Evolutionary conservation across 2,113 vertebrate species (phyloP).

Genomic region (Eudorcas thomsonii): DNA sequence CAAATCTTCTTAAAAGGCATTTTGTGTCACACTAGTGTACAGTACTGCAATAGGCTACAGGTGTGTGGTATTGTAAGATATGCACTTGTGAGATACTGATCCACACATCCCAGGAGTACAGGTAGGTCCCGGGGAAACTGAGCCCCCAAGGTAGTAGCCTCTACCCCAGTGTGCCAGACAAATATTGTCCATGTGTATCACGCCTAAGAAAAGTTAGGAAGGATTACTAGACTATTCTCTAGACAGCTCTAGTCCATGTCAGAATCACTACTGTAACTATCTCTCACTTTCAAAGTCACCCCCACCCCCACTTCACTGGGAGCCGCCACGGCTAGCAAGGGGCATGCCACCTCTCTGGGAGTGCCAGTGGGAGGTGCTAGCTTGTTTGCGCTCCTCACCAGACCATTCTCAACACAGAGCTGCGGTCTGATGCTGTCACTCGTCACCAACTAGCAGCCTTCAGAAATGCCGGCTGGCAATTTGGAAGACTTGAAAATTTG

Average conservation of each 20-base stretch:
- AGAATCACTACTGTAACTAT: background rate
- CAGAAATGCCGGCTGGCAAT: background rate
- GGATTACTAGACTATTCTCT: background rate
- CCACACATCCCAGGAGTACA: background rate
- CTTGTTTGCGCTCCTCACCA: background rate
- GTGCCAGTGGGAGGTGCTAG: background rate
- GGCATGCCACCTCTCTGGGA: background rate
- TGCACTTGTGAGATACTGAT: background rate
- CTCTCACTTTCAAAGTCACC: background rate
- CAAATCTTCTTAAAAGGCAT: background rate
- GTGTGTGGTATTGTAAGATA: background rate
- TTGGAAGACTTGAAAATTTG: background rate
- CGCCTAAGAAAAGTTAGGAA: background rate
- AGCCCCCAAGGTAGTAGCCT: background rate
- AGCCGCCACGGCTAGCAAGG: background rate
- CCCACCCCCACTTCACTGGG: background rate
- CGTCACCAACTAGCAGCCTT: background rate
- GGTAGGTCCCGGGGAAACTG: background rate
- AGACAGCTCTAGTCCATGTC: background rate
- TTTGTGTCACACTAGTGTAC: background rate
- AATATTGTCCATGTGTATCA: background rate
- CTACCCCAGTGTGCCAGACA: background rate
- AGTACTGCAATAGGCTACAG: background rate
- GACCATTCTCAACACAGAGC: background rate
- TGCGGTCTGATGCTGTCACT: background rate